Conservation (phyloP, 2,888 invertebrate genomes). For the Dermolepida albohirtum region DNA sequence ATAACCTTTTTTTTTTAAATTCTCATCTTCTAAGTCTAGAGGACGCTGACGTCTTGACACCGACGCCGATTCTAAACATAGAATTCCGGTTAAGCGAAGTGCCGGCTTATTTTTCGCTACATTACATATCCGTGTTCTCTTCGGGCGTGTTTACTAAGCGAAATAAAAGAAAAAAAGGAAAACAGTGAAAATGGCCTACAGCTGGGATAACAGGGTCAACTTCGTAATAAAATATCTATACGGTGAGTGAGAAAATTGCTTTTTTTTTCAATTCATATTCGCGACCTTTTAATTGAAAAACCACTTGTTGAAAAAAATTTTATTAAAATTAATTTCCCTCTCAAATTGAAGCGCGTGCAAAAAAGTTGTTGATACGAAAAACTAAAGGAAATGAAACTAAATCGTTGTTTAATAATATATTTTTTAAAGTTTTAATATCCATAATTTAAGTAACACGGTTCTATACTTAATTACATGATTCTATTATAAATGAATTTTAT, state of each 20-base stretch:
- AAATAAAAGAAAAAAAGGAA: constrained; percentile 1
- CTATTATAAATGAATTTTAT: constrained; percentile 12
- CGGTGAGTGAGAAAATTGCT: constrained; percentile 70
- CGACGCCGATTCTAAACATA: constrained; percentile 49
- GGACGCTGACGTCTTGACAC: constrained; percentile 47
- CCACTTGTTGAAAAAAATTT: background rate
- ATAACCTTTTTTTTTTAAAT: constrained; percentile 6
- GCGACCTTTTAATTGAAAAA: background rate
- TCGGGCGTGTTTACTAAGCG: constrained; percentile 14
- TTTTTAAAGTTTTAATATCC: too few species aligned
- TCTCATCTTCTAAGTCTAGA: constrained; percentile 15
- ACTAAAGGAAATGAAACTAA: too few species aligned
- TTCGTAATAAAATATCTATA: constrained; percentile 86
- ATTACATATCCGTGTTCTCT: constrained; percentile 20
- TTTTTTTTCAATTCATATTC: background rate
- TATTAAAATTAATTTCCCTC: background rate
- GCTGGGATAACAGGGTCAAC: constrained; percentile 86
- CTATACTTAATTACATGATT: background rate
- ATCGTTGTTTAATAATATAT: too few species aligned
- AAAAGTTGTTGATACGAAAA: too few species aligned
- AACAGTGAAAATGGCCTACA: constrained; percentile 74
- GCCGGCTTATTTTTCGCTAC: constrained; percentile 45
- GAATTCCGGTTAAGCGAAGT: constrained; percentile 41
- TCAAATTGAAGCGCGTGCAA: too few species aligned
- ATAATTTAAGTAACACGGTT: background rate